A percentile compares a stretch with the other conserved stretches of the same genome.
Evolutionary conservation across 2,888 invertebrate species (phyloP).

Genomic region (Pandemis heparana): DNA sequence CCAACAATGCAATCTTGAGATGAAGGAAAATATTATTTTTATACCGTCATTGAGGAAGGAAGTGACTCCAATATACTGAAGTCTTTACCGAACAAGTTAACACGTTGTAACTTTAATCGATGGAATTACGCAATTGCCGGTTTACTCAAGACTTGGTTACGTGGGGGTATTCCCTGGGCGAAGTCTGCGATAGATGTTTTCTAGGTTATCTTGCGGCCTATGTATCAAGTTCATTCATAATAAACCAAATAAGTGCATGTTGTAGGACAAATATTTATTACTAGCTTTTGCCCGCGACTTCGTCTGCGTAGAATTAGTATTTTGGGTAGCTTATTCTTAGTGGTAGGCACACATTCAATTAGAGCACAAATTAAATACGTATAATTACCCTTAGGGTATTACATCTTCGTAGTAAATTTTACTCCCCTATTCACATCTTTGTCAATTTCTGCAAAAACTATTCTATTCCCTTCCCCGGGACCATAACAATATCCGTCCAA

Average conservation of each 20-base stretch:
- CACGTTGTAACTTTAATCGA: slow-evolving; percentile 1
- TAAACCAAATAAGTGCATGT: neutral
- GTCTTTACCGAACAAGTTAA: slow-evolving; percentile 25
- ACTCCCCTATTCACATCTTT: too few species aligned
- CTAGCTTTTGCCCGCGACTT: too few species aligned
- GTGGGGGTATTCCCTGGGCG: slow-evolving; percentile 26
- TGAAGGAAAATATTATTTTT: neutral
- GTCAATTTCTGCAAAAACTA: too few species aligned
- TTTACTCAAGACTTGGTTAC: neutral
- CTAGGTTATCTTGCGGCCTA: slow-evolving; percentile 11
- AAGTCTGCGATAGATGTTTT: slow-evolving; percentile 7
- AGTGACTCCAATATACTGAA: slow-evolving; percentile 18
- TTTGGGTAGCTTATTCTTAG: too few species aligned
- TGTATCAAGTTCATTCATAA: slow-evolving; percentile 33
- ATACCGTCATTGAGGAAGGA: slow-evolving; percentile 28
- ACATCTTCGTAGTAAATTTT: too few species aligned
- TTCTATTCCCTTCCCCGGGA: too few species aligned
- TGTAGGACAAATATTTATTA: too few species aligned
- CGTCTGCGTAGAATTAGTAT: too few species aligned
- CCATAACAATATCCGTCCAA: too few species aligned
- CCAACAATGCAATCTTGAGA: neutral
- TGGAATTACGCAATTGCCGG: slow-evolving; percentile 20
- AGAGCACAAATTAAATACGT: too few species aligned
- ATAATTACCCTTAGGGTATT: too few species aligned
- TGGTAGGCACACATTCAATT: too few species aligned